Evolutionary conservation across 1,140 invertebrate species (phyloP), one percentile per base, ranked within the genome.

Genomic region (Bombus difficillimus): DNA sequence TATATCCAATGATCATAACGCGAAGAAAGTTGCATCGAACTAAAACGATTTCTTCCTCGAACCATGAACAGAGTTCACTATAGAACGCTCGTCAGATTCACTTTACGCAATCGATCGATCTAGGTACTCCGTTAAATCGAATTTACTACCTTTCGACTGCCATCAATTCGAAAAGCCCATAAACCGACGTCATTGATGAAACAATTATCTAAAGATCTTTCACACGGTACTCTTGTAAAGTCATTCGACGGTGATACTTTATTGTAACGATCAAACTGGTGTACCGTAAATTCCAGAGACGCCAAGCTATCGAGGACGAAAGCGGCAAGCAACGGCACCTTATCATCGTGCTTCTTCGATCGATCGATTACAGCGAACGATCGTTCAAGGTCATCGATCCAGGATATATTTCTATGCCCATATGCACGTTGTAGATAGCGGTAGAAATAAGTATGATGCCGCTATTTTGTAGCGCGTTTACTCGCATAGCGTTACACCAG

Each of bases 401-500:
- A 12, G 8, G 64, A 73, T n/a, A 59, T 41, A 74, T 62, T 47
- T 39, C 32, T 57, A 37, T 34, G 34, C 34, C 32, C 66, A 32
- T 32, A 18, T 73, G 18, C 28, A n/a, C 37, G 37, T 53, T 37
- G 47, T n/a, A n/a, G 78, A 75, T 82, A 73, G 68, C 53, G 53
- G 74, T 53, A 53, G 47, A 53, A 53, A 53, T 53, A 53, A 53
- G 47, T 6, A 25, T 3, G 53, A 34, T 81, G 83, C 88, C 78
- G 88, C 83, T 88, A 89, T 53, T 79, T 79, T 53, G 41, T 78
- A 82, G 75, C 62, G 75, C 62, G 69, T 80, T 77, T 88, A 59
- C 83, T 37, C 22, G 62, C 47, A 57, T 80, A 68, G 57, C 37
- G 64, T 39, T 64, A 69, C 66, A 73, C 83, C 59, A 39, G 83